These are phyloP conservation scores for Diaphora mendica DNA, from an alignment of 2,888 invertebrate species.

Conservation along the genomic window DNA sequence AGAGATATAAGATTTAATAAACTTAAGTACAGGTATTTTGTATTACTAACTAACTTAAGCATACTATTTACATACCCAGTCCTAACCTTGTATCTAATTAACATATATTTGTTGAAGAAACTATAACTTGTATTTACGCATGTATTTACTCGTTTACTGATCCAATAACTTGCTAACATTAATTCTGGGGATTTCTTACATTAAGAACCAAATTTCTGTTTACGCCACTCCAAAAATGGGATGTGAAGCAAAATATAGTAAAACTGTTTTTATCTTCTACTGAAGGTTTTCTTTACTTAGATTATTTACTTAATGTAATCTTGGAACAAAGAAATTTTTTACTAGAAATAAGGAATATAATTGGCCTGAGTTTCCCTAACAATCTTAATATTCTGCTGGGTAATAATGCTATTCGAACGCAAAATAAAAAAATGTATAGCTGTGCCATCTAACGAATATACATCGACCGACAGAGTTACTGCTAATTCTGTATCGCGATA, in stretches of 20 bases:
- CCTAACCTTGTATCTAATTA: background rate
- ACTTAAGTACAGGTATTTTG: background rate
- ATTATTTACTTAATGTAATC: background rate
- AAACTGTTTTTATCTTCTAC: background rate
- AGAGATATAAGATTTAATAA: background rate
- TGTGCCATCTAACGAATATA: background rate
- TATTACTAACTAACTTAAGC: background rate
- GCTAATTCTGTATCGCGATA: too few relatives aligned
- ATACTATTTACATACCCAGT: background rate
- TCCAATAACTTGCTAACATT: conserved; percentile 3
- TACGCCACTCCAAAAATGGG: conserved; percentile 5
- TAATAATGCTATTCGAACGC: background rate
- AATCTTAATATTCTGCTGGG: too few relatives aligned
- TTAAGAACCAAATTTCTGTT: conserved; percentile 8
- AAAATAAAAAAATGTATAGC: background rate
- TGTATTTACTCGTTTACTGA: conserved; percentile 4
- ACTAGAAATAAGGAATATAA: background rate
- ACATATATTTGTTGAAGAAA: background rate
- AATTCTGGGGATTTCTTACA: background rate
- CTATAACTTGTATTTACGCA: background rate
- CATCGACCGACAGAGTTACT: background rate
- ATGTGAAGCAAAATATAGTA: background rate
- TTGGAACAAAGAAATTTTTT: background rate
- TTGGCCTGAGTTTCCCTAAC: background rate
- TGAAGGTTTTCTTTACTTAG: background rate